Conservation (phyloP, 2,797 vertebrate species). For the Notolabrus celidotus region DNA sequence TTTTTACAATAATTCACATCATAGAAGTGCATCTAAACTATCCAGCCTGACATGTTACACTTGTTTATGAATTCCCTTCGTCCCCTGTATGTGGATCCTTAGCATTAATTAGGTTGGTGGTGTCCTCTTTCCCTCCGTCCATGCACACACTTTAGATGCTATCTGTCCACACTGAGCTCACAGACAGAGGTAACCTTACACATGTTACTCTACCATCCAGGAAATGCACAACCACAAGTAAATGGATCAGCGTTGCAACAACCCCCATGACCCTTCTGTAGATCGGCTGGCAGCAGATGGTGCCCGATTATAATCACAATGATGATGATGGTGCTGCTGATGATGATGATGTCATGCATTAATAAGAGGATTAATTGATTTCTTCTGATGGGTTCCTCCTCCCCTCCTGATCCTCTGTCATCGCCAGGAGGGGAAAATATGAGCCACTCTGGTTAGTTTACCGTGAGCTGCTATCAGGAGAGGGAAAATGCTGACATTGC, state of each 20-base stretch:
- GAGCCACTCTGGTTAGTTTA: constrained; percentile 20
- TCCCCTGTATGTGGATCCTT: background rate
- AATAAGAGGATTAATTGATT: constrained; percentile 55
- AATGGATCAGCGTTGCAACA: constrained; percentile 51
- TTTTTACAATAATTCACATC: no score
- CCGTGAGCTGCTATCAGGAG: constrained; percentile 18
- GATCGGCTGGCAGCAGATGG: constrained; percentile 77
- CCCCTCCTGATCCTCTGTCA: background rate
- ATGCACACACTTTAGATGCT: constrained; percentile 32
- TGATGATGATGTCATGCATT: constrained; percentile 59
- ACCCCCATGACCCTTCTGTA: constrained; percentile 47
- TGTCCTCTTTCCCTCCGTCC: constrained; percentile 21
- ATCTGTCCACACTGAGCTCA: constrained; percentile 23
- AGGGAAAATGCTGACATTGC: constrained; percentile 47
- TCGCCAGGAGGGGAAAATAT: background rate
- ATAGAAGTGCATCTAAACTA: no score
- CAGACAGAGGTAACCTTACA: constrained; percentile 45
- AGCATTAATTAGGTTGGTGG: constrained; percentile 14
- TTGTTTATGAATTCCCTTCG: no score
- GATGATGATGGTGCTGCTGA: constrained; percentile 14
- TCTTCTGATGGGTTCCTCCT: constrained; percentile 32
- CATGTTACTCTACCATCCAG: constrained; percentile 21
- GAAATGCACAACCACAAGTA: constrained; percentile 44
- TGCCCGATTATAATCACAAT: constrained; percentile 60
- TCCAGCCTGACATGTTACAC: no score